Evolutionary conservation across 2,888 invertebrate genomes (phyloP).

Genomic region (Cephus runcator): DNA sequence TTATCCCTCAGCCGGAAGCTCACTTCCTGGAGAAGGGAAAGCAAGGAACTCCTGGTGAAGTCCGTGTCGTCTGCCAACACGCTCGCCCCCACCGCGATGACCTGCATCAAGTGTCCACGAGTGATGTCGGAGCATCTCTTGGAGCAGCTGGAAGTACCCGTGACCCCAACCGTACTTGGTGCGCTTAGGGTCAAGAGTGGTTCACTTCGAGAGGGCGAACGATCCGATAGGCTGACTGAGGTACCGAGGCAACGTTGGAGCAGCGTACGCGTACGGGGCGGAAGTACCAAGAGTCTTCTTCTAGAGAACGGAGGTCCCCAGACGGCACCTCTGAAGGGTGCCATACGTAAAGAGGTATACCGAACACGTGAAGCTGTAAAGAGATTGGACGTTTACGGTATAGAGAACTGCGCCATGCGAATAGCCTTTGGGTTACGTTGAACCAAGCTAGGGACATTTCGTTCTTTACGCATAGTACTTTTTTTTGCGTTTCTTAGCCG

Average conservation of each 20-base stretch:
- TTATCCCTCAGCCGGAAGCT: constrained; percentile 31
- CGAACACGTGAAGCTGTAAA: not conserved
- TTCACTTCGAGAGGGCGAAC: constrained; percentile 54
- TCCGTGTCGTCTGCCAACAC: constrained; percentile 58
- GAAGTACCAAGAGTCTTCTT: constrained; percentile 61
- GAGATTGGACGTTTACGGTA: not conserved
- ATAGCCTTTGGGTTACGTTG: not conserved
- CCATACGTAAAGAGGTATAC: constrained; percentile 58
- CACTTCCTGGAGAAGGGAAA: constrained; percentile 30
- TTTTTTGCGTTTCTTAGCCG: not conserved
- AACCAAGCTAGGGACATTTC: not conserved
- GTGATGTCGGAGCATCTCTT: constrained; percentile 62
- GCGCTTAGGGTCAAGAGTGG: constrained; percentile 50
- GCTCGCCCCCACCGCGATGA: constrained; percentile 56
- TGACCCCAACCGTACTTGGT: constrained; percentile 40
- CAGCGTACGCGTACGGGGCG: constrained; percentile 60
- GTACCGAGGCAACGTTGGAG: constrained; percentile 59
- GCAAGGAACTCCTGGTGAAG: constrained; percentile 51
- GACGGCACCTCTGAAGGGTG: constrained; percentile 47
- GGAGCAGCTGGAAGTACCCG: constrained; percentile 51
- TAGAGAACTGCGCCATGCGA: not conserved
- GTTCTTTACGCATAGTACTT: not conserved
- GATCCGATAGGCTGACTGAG: constrained; percentile 32
- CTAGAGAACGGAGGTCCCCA: constrained; percentile 61
- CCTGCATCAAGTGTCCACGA: constrained; percentile 60